A percentile compares a stretch with the other conserved stretches of the same genome.
These are phyloP conservation scores for Mesorhabditis spiculigera DNA, from an alignment of 2,888 invertebrate genomes.

Conservation along the genomic window DNA sequence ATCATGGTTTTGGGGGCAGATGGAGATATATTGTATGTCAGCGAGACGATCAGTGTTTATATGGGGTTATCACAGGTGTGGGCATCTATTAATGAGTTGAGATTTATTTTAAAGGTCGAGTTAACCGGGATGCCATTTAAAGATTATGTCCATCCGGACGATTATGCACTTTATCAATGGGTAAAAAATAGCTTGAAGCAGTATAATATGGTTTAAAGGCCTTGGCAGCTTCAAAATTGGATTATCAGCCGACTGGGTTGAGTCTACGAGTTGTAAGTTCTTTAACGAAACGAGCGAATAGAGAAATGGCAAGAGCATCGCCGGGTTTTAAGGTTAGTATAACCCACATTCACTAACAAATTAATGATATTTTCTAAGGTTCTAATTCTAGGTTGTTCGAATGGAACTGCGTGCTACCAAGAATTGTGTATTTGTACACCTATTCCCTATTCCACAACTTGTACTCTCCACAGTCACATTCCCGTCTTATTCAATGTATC, in stretches of 20 bases:
- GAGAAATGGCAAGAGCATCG: conserved; percentile 32
- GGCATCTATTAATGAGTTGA: too few species aligned
- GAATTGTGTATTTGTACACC: neutral
- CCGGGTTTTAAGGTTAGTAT: conserved; percentile 36
- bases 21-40: conserved; percentile 96
- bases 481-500: neutral
- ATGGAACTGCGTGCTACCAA: conserved; percentile 19
- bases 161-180: conserved; percentile 64
- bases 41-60: conserved; percentile 99
- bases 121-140: conserved; percentile 98
- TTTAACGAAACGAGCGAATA: conserved; percentile 44
- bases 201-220: neutral
- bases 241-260: conserved; percentile 11
- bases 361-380: neutral
- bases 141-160: conserved; percentile 92
- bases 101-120: conserved; percentile 73
- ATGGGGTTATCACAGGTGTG: conserved; percentile 96
- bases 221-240: neutral
- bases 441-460: neutral
- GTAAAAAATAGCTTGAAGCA: conserved; percentile 10
- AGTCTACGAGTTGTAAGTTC: conserved; percentile 42
- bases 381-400: conserved; percentile 18
- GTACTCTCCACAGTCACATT: neutral
- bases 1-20: conserved; percentile 90
- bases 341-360: neutral